phyloP scores from a whole-genome alignment of 2,113 vertebrate genomes.

The Calyptommatus sinebrachiatus region DNA sequence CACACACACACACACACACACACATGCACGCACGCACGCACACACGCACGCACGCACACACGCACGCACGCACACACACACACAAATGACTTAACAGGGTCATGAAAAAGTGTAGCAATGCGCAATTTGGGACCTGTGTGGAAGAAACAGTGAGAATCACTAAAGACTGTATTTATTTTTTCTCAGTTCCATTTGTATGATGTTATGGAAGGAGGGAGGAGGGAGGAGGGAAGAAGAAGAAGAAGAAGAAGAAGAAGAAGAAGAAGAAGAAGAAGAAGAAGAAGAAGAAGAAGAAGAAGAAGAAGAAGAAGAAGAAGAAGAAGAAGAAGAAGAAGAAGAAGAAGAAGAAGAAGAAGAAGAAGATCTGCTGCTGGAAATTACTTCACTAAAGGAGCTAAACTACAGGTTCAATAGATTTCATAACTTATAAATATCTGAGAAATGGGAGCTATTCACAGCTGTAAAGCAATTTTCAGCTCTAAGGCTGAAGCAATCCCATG shows the following conservation, averaged over 20 bases:
- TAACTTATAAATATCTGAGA: background rate
- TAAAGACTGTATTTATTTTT: background rate
- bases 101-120: background rate
- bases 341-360: background rate
- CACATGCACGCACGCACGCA: too few species aligned
- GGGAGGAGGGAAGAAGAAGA: too few species aligned
- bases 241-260: background rate
- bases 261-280: background rate
- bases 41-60: too few species aligned
- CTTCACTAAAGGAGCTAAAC: background rate
- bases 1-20: background rate
- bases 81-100: conserved; percentile 17
- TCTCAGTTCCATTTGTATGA: background rate
- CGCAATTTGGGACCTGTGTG: background rate
- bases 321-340: too few species aligned
- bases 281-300: background rate
- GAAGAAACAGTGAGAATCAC: background rate
- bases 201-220: background rate
- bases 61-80: too few species aligned
- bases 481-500: background rate
- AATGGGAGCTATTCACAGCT: background rate
- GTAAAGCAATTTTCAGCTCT: background rate
- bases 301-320: too few species aligned
- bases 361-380: background rate
- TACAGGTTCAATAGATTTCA: background rate